These are phyloP conservation scores for Trogon melanurus DNA, from an alignment of 2,113 vertebrate species.

Conservation along the genomic window DNA sequence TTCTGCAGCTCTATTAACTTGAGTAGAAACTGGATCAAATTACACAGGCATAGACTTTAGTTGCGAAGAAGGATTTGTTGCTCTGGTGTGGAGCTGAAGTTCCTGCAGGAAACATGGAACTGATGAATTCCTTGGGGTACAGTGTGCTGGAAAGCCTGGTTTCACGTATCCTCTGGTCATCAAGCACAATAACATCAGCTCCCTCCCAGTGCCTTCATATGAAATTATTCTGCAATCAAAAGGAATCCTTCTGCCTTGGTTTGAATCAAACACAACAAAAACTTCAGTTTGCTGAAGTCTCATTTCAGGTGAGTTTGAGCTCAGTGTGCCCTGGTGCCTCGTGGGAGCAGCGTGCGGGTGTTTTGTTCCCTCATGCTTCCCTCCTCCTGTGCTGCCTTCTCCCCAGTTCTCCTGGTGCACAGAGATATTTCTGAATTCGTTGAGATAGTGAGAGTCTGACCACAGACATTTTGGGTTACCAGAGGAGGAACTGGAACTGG, in stretches of 20 bases:
- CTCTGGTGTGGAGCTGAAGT: not conserved
- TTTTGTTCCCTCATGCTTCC: not conserved
- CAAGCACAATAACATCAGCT: not conserved
- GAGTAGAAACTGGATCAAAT: not conserved
- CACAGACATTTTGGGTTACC: fast-evolving
- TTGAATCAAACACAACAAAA: not conserved
- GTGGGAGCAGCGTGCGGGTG: fast-evolving
- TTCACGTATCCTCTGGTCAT: not conserved
- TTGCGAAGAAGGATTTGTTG: not conserved
- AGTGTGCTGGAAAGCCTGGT: not conserved
- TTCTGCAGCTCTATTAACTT: not conserved
- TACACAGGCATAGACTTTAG: not conserved
- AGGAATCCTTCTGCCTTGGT: not conserved
- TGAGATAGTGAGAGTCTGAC: not conserved
- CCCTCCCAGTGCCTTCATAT: not conserved
- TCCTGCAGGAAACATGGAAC: not conserved
- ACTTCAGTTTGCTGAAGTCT: not conserved
- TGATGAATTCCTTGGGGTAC: not conserved
- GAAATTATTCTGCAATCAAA: not conserved
- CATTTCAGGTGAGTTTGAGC: not conserved
- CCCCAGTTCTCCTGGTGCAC: not conserved
- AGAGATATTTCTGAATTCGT: not conserved
- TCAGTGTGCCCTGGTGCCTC: not conserved
- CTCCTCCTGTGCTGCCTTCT: not conserved
- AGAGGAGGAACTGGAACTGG: not conserved